Base-by-base conservation (phyloP, 2,888 invertebrate species). In the Dorcus hopei region DNA sequence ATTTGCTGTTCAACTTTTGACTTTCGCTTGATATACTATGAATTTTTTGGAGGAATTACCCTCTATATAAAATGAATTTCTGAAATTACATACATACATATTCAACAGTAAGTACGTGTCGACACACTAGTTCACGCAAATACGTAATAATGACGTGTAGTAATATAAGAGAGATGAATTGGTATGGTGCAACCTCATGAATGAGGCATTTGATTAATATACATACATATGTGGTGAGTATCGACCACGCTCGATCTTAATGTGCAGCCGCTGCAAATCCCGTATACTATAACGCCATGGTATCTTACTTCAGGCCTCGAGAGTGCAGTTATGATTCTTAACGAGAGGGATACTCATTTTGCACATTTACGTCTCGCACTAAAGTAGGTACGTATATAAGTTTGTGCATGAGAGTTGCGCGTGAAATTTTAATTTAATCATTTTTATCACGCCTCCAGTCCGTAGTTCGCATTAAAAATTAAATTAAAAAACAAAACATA, bases 211-310 rank as follows among this genome's bases (percentile, higher is more conserved):
- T 41, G 14, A 41, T 41, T 41, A 41, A 41, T 41, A 11, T 11
- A 14, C 14, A 41, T 14, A 14, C 14, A 41, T 14, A 14, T 42
- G 62, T 61, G 63, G 56, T 53, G 53, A 58, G 59, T 68, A 69
- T 67, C 67, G 66, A 60, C 68, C 68, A 68, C 68, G 69, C 67
- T 59, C 70, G 69, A 72, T 72, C 71, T 73, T 71, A 72, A 72
- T 71, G 70, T 67, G 50, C 50, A 38, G 42, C 23, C 42, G 43
- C 33, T 38, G 56, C 38, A 56, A 43, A 50, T 50, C 50, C 39
- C 41, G 23, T 50, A 38, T 43, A 43, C 14, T 45, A 43, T 42
- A 56, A 45, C 50, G 23, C 40, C 43, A 56, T 43, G 48, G 47
- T 49, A 53, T 52, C 57, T 58, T 58, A 53, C 53, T 53, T 52